A percentile compares a stretch with the other conserved stretches of the same genome.
These are phyloP conservation scores for Mirza zaza DNA, from an alignment of 2,113 vertebrate genomes.

Conservation along the genomic window DNA sequence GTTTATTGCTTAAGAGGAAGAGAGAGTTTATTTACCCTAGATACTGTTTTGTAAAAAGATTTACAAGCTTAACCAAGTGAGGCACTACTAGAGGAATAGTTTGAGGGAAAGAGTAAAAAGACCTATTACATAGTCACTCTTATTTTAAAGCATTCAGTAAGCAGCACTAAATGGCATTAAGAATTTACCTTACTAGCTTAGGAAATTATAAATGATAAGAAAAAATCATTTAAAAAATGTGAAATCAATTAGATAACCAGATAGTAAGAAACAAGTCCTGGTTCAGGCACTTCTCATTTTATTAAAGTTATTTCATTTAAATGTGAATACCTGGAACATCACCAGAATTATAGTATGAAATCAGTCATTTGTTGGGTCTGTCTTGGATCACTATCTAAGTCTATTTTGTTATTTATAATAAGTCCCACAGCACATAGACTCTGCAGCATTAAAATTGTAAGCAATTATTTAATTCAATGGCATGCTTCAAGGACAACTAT, in stretches of 20 bases:
- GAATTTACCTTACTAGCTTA: conserved; percentile 6
- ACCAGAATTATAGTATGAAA: background rate
- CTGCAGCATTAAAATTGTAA: conserved; percentile 37
- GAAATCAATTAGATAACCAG: conserved; percentile 26
- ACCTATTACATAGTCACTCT: background rate
- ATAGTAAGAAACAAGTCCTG: background rate
- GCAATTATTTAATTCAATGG: background rate
- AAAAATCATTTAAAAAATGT: conserved; percentile 16
- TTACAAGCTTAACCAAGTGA: conserved; percentile 22
- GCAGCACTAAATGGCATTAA: background rate
- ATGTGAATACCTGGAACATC: conserved; percentile 8
- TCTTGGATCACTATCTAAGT: background rate
- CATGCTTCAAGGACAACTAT: conserved; percentile 3
- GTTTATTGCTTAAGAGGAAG: background rate
- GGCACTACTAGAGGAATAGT: background rate
- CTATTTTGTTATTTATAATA: background rate
- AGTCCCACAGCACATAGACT: background rate
- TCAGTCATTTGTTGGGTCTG: background rate
- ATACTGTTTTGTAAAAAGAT: conserved; percentile 7
- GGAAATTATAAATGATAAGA: conserved; percentile 36
- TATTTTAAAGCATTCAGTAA: conserved; percentile 27
- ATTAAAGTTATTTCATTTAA: conserved; percentile 44
- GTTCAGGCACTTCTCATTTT: conserved; percentile 24
- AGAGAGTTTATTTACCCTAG: conserved; percentile 31
- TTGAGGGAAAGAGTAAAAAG: conserved; percentile 1